These are phyloP conservation scores for Darevskia nairensis DNA, from an alignment of 2,797 vertebrate genomes.

Conservation along the genomic window DNA sequence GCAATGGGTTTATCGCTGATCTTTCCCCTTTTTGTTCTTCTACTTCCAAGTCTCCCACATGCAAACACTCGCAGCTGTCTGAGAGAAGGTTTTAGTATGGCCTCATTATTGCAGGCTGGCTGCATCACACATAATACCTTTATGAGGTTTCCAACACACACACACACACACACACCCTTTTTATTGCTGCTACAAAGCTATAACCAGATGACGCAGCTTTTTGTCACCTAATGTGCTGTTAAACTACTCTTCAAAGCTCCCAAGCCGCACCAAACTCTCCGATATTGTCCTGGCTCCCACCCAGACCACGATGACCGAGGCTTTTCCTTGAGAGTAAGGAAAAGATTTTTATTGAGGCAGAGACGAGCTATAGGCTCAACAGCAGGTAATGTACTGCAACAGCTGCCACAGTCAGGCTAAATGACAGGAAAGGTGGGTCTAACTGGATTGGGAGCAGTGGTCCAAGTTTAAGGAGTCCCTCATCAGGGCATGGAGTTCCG, in stretches of 20 bases:
- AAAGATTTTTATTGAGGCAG: too few species aligned
- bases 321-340: too few species aligned
- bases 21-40: conserved; percentile 57
- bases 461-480: too few species aligned
- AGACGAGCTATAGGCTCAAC: too few species aligned
- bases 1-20: conserved; percentile 56
- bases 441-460: too few species aligned
- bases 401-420: too few species aligned
- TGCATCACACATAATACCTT: conserved; percentile 41
- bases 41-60: conserved; percentile 55
- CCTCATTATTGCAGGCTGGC: conserved; percentile 48
- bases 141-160: conserved; percentile 35
- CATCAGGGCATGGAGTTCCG: too few species aligned
- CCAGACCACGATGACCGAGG: too few species aligned
- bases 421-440: too few species aligned
- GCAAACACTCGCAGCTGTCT: conserved; percentile 61
- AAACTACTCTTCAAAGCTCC: conserved; percentile 26
- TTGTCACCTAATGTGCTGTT: conserved; percentile 37
- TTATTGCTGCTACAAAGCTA: background rate
- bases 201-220: conserved; percentile 30
- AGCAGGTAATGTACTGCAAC: too few species aligned
- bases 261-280: conserved; percentile 21
- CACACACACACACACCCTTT: conserved; percentile 5
- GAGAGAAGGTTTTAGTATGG: conserved; percentile 42
- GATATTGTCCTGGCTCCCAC: background rate